phyloP scores from a whole-genome alignment of 2,888 invertebrate species.

The Agrotis segetum region DNA sequence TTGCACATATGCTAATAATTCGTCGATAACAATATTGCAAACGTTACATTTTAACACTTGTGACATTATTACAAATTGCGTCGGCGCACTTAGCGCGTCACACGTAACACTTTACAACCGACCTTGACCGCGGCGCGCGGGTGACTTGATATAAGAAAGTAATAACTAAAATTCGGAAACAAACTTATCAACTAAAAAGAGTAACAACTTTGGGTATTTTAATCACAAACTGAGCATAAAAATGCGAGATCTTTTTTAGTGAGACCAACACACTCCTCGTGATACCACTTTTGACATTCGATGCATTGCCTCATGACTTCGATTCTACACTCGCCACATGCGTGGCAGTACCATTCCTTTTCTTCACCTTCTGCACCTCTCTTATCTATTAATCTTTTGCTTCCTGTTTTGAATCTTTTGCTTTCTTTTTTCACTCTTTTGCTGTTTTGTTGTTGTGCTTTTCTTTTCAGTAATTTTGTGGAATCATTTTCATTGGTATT shows the following conservation, averaged over 20 bases:
- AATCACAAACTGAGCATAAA: not conserved
- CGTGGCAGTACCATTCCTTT: not conserved
- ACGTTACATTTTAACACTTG: no score
- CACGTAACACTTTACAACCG: no score
- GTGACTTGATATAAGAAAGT: no score
- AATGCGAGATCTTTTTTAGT: not conserved
- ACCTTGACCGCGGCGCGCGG: no score
- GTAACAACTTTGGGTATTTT: not conserved
- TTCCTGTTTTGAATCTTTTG: no score
- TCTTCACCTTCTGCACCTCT: not conserved
- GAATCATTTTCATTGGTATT: not conserved
- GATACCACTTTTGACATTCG: conserved; percentile 1
- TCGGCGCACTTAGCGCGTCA: no score
- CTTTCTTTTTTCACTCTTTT: no score
- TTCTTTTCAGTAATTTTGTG: not conserved
- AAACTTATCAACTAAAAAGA: no score
- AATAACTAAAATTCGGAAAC: no score
- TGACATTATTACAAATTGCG: no score
- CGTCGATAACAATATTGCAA: no score
- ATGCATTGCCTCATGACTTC: not conserved
- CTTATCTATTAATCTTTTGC: not conserved
- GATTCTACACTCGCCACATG: not conserved
- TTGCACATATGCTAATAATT: no score
- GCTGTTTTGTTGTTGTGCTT: not conserved
- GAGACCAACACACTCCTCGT: not conserved